These are phyloP conservation scores for Sycobia sp. DNA, from an alignment of 1,140 invertebrate species.

Conservation along the genomic window DNA sequence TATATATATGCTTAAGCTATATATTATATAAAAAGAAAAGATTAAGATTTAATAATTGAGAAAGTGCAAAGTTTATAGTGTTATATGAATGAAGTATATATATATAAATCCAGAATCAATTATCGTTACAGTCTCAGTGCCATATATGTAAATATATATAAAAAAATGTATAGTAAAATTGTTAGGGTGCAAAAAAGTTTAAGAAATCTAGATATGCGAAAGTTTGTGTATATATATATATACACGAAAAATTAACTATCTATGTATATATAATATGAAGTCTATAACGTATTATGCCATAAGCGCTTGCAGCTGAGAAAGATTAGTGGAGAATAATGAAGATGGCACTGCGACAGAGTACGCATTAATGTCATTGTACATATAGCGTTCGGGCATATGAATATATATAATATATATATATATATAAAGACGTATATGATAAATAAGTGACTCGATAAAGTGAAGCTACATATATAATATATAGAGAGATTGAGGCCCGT, in stretches of 20 bases:
- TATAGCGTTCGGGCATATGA: no score
- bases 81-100: conserved; percentile 18
- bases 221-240: conserved; percentile 16
- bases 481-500: conserved; percentile 59
- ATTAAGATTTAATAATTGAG: conserved; percentile 15
- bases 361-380: no score
- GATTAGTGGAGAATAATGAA: conserved; percentile 43
- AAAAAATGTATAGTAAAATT: conserved; percentile 4
- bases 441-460: conserved; percentile 40
- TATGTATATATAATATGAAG: conserved; percentile 7
- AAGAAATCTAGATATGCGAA: conserved; percentile 25
- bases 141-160: conserved; percentile 11
- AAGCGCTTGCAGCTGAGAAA: conserved; percentile 51
- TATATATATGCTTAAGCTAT: neutral
- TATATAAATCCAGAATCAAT: conserved; percentile 19
- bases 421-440: conserved; percentile 27
- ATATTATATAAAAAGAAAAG: conserved; percentile 10
- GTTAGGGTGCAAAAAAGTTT: no score
- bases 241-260: conserved; percentile 14
- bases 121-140: conserved; percentile 27
- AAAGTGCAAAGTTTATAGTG: conserved; percentile 30
- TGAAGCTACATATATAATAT: no score
- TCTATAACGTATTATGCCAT: conserved; percentile 39
- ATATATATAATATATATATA: no score
- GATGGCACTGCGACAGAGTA: conserved; percentile 31